A percentile compares a stretch with the other conserved stretches of the same genome.
Conservation (phyloP, 2,797 vertebrate genomes). For the Gallirallus australis region DNA sequence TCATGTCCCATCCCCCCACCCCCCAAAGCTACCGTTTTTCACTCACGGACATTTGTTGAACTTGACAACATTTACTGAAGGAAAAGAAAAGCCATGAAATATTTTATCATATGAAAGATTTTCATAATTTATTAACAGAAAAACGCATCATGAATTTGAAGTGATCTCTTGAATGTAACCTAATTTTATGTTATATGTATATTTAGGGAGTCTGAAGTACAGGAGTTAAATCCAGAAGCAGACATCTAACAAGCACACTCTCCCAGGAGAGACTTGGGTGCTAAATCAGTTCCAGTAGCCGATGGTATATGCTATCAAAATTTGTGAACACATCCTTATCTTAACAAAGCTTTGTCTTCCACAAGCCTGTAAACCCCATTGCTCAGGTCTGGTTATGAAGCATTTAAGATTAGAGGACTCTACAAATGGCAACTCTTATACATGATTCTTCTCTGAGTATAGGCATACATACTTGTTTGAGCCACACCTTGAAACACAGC, state of each 20-base stretch:
- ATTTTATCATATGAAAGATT: not conserved
- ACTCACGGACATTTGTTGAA: not conserved
- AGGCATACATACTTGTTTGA: not conserved
- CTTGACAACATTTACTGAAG: not conserved
- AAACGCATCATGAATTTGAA: not conserved
- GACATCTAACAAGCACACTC: not conserved
- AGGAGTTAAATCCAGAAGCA: not conserved
- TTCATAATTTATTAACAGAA: not conserved
- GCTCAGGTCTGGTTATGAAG: not conserved
- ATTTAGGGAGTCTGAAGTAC: not conserved
- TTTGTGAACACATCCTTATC: not conserved
- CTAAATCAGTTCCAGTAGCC: not conserved
- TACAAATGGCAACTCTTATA: not conserved
- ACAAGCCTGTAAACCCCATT: not conserved
- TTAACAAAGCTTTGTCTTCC: not conserved
- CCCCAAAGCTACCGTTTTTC: not conserved
- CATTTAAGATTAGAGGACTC: not conserved
- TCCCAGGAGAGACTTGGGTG: not conserved
- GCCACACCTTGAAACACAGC: not conserved
- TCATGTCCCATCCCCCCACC: fast-evolving
- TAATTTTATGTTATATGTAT: not conserved
- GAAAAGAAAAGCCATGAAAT: not conserved
- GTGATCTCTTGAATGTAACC: not conserved
- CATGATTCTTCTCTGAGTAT: not conserved
- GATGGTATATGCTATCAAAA: not conserved